Evolutionary conservation across 2,888 invertebrate genomes (phyloP).

Genomic region (Lordiphosa fenestrarum): DNA sequence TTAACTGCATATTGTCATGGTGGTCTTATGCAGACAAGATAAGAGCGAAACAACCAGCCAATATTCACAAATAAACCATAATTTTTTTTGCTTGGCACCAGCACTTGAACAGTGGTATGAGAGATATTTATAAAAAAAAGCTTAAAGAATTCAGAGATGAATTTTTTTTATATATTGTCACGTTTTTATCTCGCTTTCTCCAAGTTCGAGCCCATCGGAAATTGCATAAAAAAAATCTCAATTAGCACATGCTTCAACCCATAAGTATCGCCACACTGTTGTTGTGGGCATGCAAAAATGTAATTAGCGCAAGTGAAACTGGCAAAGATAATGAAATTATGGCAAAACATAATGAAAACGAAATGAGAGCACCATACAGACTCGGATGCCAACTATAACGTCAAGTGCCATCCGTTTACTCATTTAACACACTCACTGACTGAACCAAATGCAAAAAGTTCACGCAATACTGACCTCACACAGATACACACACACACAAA

Average conservation of each 20-base stretch:
- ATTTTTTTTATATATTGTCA: too few relatives aligned
- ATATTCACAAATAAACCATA: too few relatives aligned
- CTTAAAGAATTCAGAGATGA: too few relatives aligned
- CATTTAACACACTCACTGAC: conserved; percentile 2
- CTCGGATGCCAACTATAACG: too few relatives aligned
- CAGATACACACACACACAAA: conserved; percentile 18
- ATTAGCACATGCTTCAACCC: conserved; percentile 14
- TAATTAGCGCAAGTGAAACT: conserved; percentile 32
- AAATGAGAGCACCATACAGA: conserved; percentile 16
- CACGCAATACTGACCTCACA: conserved; percentile 44
- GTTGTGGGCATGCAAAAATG: conserved; percentile 16
- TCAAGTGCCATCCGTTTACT: background rate
- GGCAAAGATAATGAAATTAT: conserved; percentile 14
- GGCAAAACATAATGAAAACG: conserved; percentile 1
- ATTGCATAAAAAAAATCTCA: conserved; percentile 23
- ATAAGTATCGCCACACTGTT: background rate
- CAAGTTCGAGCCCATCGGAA: background rate
- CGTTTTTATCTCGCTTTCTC: too few relatives aligned
- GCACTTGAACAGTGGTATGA: too few relatives aligned
- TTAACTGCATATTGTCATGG: background rate
- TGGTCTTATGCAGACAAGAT: too few relatives aligned
- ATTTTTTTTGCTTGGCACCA: too few relatives aligned
- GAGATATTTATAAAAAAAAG: too few relatives aligned
- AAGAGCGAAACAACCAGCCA: too few relatives aligned
- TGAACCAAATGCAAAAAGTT: conserved; percentile 33